Evolutionary conservation across 1,140 invertebrate species (phyloP).

Genomic region (Drosophila athabasca): DNA sequence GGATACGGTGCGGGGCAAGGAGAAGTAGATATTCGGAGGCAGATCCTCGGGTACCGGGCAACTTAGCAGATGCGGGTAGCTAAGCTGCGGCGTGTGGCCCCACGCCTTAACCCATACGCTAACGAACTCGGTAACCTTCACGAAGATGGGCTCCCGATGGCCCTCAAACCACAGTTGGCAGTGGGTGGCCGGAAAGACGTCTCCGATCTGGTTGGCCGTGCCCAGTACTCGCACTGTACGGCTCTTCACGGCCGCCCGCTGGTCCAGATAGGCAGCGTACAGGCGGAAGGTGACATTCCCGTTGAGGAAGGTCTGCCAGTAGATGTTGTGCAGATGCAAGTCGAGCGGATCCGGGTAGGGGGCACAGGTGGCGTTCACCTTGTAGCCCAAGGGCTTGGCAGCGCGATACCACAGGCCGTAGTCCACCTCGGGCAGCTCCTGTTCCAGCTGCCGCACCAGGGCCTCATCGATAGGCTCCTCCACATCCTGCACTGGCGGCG

Average conservation of each 20-base stretch:
- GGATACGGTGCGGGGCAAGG: conserved; percentile 91
- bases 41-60: conserved; percentile 90
- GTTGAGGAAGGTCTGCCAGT: conserved; percentile 91
- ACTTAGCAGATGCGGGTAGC: conserved; percentile 94
- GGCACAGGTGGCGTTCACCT: conserved; percentile 35
- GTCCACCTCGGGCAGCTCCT: conserved; percentile 66
- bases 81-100: conserved; percentile 93
- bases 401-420: conserved; percentile 56
- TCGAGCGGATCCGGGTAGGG: conserved; percentile 55
- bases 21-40: conserved; percentile 84
- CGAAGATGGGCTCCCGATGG: conserved; percentile 88
- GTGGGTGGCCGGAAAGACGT: conserved; percentile 87
- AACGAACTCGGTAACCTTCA: conserved; percentile 91
- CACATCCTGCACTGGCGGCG: conserved; percentile 3
- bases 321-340: conserved; percentile 72
- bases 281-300: conserved; percentile 93
- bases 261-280: conserved; percentile 94
- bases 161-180: conserved; percentile 95
- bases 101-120: conserved; percentile 95
- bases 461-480: conserved; percentile 49
- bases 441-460: conserved; percentile 49
- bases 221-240: conserved; percentile 90
- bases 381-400: conserved; percentile 42
- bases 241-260: conserved; percentile 88
- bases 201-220: conserved; percentile 93